phyloP scores from a whole-genome alignment of 2,888 invertebrate genomes.

The Formica aserva region DNA sequence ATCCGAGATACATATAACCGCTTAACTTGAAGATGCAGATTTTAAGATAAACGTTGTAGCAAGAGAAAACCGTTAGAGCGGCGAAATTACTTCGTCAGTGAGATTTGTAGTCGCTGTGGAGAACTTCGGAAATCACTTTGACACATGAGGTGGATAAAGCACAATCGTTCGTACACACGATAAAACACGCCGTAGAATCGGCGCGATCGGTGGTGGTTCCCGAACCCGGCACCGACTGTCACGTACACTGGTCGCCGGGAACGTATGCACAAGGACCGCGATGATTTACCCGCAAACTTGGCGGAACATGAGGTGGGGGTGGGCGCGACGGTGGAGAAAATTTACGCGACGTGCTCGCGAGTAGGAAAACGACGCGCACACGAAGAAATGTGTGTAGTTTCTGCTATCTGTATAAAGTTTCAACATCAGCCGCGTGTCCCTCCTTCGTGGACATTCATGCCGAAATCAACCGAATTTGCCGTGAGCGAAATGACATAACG shows the following conservation, averaged over 20 bases:
- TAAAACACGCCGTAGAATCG: slow-evolving; percentile 61
- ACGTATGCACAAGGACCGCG: slow-evolving; percentile 51
- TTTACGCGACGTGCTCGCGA: slow-evolving; percentile 70
- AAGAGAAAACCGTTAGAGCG: neutral
- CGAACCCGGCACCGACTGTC: slow-evolving; percentile 63
- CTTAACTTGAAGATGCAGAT: neutral
- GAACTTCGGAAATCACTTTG: slow-evolving; percentile 50
- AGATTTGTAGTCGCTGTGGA: slow-evolving; percentile 41
- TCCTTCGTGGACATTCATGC: slow-evolving; percentile 62
- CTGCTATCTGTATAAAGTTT: slow-evolving; percentile 62
- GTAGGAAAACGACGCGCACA: slow-evolving; percentile 59
- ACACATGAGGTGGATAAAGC: slow-evolving; percentile 44
- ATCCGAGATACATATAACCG: neutral
- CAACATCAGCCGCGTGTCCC: slow-evolving; percentile 52
- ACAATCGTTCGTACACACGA: slow-evolving; percentile 33
- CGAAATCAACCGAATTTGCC: slow-evolving; percentile 59
- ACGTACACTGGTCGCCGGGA: slow-evolving; percentile 45
- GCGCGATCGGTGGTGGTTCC: slow-evolving; percentile 66
- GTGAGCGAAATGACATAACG: slow-evolving; percentile 54
- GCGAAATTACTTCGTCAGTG: slow-evolving; percentile 25
- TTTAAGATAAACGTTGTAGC: neutral
- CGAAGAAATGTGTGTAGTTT: slow-evolving; percentile 20
- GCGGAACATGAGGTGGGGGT: slow-evolving; percentile 31
- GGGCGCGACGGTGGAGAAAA: slow-evolving; percentile 61
- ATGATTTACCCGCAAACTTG: slow-evolving; percentile 71